phyloP scores from a whole-genome alignment of 2,797 vertebrate genomes.

The Rhinoraja longicauda region DNA sequence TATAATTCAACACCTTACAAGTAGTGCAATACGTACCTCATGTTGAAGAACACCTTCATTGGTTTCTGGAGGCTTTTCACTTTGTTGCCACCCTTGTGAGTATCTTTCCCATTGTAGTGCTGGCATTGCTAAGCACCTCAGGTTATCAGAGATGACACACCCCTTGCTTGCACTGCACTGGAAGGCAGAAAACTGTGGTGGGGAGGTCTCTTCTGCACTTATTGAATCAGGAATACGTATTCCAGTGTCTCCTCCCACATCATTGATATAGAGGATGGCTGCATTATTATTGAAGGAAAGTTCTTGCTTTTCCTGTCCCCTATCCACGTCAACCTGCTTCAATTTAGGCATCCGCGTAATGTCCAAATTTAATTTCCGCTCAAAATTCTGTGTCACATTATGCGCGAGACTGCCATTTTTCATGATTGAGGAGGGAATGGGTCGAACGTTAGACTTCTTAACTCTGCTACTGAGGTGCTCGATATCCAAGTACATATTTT shows the following conservation, averaged over 20 bases:
- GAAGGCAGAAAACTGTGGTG: not conserved
- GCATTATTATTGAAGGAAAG: not conserved
- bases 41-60: conserved; percentile 23
- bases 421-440: not conserved
- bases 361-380: not conserved
- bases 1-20: too few relatives aligned
- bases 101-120: not conserved
- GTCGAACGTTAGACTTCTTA: conserved; percentile 6
- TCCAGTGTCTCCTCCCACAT: conserved; percentile 17
- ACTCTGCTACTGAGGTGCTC: not conserved
- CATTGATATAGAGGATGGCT: conserved; percentile 23
- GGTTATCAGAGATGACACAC: not conserved
- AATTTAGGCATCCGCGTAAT: too few relatives aligned
- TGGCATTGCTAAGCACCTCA: not conserved
- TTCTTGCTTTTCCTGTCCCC: not conserved
- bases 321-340: not conserved
- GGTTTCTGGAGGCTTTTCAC: not conserved
- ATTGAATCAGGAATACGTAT: conserved; percentile 22
- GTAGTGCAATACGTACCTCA: not conserved
- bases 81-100: not conserved
- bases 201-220: conserved; percentile 20
- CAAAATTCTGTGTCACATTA: not conserved
- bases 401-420: not conserved
- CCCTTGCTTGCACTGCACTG: not conserved
- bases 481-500: not conserved